phyloP scores from a whole-genome alignment of 2,888 invertebrate genomes.

The Drosophila pseudotakahashii region DNA sequence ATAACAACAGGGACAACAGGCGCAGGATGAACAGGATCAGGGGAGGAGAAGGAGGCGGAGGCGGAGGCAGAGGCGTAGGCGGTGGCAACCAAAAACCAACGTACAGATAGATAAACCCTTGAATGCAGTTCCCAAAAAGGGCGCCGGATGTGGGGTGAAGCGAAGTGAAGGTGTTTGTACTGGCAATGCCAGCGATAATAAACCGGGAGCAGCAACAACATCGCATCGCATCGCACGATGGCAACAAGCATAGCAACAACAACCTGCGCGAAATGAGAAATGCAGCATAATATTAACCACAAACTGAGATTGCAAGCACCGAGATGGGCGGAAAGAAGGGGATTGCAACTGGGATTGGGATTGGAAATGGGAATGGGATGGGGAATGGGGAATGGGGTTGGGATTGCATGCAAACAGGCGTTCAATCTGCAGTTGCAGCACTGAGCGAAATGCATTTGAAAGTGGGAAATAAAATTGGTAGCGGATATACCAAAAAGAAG shows the following conservation, averaged over 20 bases:
- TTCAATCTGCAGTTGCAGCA: constrained; percentile 37
- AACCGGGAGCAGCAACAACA: constrained; percentile 54
- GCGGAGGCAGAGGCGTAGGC: neutral
- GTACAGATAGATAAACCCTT: constrained; percentile 67
- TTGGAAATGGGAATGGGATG: neutral
- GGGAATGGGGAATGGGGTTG: constrained; percentile 1
- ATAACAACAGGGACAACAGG: constrained; percentile 73
- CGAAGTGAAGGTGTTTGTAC: constrained; percentile 58
- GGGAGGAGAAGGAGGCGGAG: no score
- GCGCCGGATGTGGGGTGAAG: constrained; percentile 8
- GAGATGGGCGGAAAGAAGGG: constrained; percentile 7
- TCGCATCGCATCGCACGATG: constrained; percentile 30
- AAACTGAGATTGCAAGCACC: constrained; percentile 79
- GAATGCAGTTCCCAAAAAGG: constrained; percentile 29
- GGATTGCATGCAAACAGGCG: constrained; percentile 31
- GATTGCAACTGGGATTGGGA: no score
- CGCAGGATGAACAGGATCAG: neutral
- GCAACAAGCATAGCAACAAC: constrained; percentile 57
- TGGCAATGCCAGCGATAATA: constrained; percentile 74
- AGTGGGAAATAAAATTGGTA: no score
- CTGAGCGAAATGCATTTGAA: constrained; percentile 8
- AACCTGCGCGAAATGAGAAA: constrained; percentile 75
- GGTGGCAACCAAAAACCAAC: constrained; percentile 63
- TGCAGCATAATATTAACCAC: constrained; percentile 81
- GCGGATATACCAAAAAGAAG: no score